phyloP scores from a whole-genome alignment of 2,113 vertebrate species.

The Tringa solitaria region DNA sequence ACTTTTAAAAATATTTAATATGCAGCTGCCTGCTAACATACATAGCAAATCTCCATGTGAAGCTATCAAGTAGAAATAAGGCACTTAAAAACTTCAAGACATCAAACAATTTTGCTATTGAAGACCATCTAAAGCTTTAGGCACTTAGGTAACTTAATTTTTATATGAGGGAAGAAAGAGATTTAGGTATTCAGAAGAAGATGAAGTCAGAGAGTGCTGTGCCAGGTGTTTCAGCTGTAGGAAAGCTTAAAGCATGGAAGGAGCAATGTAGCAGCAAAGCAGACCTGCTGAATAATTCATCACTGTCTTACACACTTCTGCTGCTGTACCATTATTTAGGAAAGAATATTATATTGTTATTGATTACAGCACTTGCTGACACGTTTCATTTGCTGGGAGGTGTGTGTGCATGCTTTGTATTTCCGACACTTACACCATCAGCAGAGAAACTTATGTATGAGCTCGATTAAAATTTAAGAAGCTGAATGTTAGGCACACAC shows the following conservation, averaged over 20 bases:
- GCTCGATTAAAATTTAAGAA: slow-evolving; percentile 54
- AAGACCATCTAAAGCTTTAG: slow-evolving; percentile 9
- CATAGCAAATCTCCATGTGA: neutral
- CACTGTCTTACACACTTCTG: slow-evolving; percentile 56
- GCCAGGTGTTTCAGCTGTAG: slow-evolving; percentile 65
- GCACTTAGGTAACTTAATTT: slow-evolving; percentile 45
- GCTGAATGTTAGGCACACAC: neutral
- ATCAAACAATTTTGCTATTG: neutral
- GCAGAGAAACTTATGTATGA: slow-evolving; percentile 28
- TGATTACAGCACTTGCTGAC: slow-evolving; percentile 77
- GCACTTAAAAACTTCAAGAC: neutral
- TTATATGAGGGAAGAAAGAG: neutral
- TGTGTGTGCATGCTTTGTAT: slow-evolving; percentile 60
- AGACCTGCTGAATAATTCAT: slow-evolving; percentile 77
- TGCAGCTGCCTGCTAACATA: neutral
- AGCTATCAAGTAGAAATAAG: neutral
- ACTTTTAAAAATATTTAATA: neutral
- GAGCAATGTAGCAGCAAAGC: slow-evolving; percentile 51
- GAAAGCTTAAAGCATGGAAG: slow-evolving; percentile 57
- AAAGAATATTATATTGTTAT: slow-evolving; percentile 78
- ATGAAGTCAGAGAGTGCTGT: slow-evolving; percentile 46
- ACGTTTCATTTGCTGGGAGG: slow-evolving; percentile 76
- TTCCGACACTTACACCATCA: slow-evolving; percentile 26
- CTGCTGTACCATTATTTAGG: slow-evolving; percentile 73
- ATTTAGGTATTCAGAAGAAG: slow-evolving; percentile 48